Conservation (phyloP, 1,140 invertebrate genomes). For the Pollicipes pollicipes region DNA sequence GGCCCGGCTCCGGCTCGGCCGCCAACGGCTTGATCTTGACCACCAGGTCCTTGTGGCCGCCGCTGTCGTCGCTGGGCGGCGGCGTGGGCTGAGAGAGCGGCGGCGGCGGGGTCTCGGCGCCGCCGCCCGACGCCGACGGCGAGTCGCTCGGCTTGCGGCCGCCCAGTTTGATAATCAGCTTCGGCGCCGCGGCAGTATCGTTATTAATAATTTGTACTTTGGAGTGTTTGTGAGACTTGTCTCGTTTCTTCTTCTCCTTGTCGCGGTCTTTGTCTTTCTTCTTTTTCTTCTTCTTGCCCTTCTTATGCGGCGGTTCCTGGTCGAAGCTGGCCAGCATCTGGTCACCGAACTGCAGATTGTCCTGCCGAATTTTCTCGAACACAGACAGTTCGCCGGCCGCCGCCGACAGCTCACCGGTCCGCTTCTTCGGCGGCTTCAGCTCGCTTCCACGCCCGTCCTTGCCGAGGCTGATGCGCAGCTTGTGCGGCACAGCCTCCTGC, state of each 20-base stretch:
- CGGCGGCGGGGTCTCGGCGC: no score
- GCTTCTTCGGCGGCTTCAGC: conserved; percentile 55
- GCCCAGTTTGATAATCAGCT: not conserved
- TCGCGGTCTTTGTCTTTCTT: not conserved
- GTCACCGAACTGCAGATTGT: conserved; percentile 71
- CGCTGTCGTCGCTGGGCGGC: no score
- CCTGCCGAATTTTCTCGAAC: conserved; percentile 55
- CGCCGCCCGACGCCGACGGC: no score
- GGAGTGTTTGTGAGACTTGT: not conserved
- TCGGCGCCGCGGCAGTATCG: not conserved
- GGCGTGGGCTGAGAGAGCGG: no score
- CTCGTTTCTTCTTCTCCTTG: not conserved
- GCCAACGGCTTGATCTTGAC: no score
- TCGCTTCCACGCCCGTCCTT: conserved; percentile 27
- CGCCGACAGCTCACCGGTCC: conserved; percentile 22
- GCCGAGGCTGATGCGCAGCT: conserved; percentile 19
- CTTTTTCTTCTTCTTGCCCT: conserved; percentile 1
- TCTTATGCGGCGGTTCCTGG: not conserved
- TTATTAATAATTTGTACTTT: not conserved
- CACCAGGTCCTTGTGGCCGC: no score
- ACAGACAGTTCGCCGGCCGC: conserved; percentile 29
- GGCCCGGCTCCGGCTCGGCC: no score
- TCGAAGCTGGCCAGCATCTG: conserved; percentile 58
- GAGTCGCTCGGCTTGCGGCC: not conserved
- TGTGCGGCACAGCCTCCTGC: conserved; percentile 11